Conservation (phyloP, 1,140 invertebrate genomes). For the Chironomus tepperi region DNA sequence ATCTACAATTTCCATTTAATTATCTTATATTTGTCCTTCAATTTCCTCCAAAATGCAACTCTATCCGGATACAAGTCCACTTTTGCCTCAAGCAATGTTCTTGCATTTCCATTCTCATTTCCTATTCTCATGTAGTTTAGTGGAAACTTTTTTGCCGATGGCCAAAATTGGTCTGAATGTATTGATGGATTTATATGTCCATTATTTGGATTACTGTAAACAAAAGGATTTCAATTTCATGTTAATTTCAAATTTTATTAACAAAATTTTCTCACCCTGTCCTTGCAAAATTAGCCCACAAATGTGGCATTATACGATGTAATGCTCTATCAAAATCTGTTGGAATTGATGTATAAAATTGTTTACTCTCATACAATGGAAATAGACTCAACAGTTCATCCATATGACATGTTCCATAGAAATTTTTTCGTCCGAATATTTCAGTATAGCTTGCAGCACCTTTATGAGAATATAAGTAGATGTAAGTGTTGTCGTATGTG, state of each 20-base stretch:
- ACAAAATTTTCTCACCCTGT: neutral
- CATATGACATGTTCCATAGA: neutral
- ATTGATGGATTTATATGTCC: neutral
- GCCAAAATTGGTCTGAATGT: neutral
- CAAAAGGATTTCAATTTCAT: neutral
- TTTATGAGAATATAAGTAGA: neutral
- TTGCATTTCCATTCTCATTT: neutral
- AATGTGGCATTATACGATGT: neutral
- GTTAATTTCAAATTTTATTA: neutral
- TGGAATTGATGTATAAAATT: neutral
- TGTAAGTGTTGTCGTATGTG: neutral
- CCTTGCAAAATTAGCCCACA: neutral
- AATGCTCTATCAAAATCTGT: neutral
- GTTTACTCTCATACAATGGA: neutral
- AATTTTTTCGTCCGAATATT: neutral
- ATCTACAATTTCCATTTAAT: neutral
- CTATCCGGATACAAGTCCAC: neutral
- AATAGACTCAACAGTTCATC: conserved; percentile 5
- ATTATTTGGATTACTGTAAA: neutral
- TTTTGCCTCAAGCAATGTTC: neutral
- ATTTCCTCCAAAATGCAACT: neutral
- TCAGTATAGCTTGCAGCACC: neutral
- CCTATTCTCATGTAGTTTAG: neutral
- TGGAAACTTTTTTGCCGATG: neutral
- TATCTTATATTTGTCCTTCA: neutral